Evolutionary conservation across 2,113 vertebrate genomes (phyloP).

Genomic region (Plecturocebus donacophilus): DNA sequence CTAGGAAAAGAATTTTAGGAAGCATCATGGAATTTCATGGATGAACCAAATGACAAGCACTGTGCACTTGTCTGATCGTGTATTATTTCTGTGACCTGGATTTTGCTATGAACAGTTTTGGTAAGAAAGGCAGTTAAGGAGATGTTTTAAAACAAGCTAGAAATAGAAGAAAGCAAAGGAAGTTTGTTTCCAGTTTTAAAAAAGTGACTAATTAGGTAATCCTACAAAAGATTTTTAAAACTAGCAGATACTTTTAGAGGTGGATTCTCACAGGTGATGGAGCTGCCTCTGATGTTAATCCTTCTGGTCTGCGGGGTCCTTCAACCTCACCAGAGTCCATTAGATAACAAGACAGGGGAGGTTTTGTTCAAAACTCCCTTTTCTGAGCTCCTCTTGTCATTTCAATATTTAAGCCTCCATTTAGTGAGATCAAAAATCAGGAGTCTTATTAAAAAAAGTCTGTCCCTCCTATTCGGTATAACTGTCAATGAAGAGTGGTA

Average conservation of each 20-base stretch:
- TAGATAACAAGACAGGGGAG: background rate
- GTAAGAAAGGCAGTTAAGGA: background rate
- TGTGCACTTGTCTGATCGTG: background rate
- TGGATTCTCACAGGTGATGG: background rate
- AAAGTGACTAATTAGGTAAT: background rate
- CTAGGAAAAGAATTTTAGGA: background rate
- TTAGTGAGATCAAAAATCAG: background rate
- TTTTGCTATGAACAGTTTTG: slow-evolving; percentile 34
- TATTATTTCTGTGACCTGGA: slow-evolving; percentile 36
- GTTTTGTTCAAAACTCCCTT: background rate
- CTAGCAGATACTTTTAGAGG: background rate
- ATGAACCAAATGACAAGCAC: background rate
- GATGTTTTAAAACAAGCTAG: slow-evolving; percentile 40
- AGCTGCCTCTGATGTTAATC: background rate
- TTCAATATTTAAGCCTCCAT: background rate
- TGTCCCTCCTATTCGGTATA: background rate
- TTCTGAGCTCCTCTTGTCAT: background rate
- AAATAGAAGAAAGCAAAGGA: slow-evolving; percentile 37
- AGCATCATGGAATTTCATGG: background rate
- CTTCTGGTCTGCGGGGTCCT: background rate
- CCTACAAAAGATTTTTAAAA: background rate
- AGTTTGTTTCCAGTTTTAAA: slow-evolving; percentile 24
- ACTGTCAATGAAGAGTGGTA: background rate
- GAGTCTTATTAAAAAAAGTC: slow-evolving; percentile 9
- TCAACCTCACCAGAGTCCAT: background rate